Evolutionary conservation across 2,888 invertebrate genomes (phyloP), one percentile per base, ranked within the genome.

Genomic region (Acronicta psi): DNA sequence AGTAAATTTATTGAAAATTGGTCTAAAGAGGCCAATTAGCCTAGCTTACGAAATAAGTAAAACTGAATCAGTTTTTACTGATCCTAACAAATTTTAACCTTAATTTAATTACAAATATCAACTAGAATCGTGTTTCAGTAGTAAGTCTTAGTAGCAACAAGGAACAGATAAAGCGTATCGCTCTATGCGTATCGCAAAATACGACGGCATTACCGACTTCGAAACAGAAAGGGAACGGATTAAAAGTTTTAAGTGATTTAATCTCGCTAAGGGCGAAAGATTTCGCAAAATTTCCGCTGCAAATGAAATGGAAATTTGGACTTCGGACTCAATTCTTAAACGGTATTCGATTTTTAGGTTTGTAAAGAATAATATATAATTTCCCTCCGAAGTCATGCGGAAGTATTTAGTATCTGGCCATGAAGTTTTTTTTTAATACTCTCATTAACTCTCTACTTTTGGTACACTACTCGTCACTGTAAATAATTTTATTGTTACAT

Each of bases 221-320:
- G 36, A 53, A 73, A 69, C 66, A 60, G 57, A 69, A 65, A 57
- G 38, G 59, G 55, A 73, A 69, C 63, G 57, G 69, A 74, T 74
- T 75, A 75, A 74, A 74, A 74, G 53, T 74, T 74, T 73, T 57
- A 73, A 74, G 66, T 73, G 73, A 74, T 73, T 73, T 69, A 75
- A 73, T 75, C 61, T 64, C 25, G 63, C 54, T 65, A 63, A 65
- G 57, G 59, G 62, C 69, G 54, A 59, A 69, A 60, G 59, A 59
- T 66, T 65, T 64, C 45, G 41, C 43, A 55, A 47, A 71, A 63
- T 73, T 67, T 67, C 29, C 51, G 20, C 64, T 61, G 54, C 64
- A 68, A 71, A 73, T 72, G 67, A 75, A 71, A 75, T 61, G 58
- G 46, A 75, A 58, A 66, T 73, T 73, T 61, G 54, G 59, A 72